A percentile compares a stretch with the other conserved stretches of the same genome.
These are phyloP conservation scores for Spisula solida DNA, from an alignment of 2,888 invertebrate genomes.

Conservation along the genomic window DNA sequence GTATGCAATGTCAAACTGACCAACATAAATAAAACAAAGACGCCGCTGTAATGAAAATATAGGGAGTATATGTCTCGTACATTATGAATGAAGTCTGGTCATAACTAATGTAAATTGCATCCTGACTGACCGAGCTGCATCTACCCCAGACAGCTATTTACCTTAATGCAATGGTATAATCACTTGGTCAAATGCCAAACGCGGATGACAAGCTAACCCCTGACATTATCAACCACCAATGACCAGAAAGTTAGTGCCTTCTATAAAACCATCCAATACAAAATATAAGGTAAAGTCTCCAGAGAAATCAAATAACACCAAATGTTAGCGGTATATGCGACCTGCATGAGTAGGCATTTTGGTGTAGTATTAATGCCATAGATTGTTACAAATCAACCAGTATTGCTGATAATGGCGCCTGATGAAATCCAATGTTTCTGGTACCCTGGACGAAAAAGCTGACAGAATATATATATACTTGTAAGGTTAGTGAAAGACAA, in stretches of 20 bases:
- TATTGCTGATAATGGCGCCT: neutral
- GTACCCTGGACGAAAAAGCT: neutral
- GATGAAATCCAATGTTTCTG: neutral
- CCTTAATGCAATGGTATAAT: neutral
- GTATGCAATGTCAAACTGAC: neutral
- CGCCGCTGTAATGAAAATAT: neutral
- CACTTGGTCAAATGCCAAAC: neutral
- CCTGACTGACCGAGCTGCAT: neutral
- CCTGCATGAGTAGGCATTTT: neutral
- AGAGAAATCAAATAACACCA: constrained; percentile 10
- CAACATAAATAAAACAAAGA: neutral
- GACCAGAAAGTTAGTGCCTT: neutral
- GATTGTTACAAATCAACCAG: neutral
- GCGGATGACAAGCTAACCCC: neutral
- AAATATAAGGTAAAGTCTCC: neutral
- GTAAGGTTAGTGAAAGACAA: neutral
- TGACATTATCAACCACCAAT: neutral
- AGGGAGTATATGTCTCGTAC: neutral
- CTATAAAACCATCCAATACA: neutral
- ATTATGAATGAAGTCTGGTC: neutral
- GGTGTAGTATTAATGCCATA: neutral
- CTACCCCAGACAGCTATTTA: constrained; percentile 9
- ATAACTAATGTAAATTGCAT: neutral
- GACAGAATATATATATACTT: neutral
- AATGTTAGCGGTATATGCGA: neutral